Conservation (phyloP, 1,140 invertebrate species). For the Acromyrmex heyeri region DNA sequence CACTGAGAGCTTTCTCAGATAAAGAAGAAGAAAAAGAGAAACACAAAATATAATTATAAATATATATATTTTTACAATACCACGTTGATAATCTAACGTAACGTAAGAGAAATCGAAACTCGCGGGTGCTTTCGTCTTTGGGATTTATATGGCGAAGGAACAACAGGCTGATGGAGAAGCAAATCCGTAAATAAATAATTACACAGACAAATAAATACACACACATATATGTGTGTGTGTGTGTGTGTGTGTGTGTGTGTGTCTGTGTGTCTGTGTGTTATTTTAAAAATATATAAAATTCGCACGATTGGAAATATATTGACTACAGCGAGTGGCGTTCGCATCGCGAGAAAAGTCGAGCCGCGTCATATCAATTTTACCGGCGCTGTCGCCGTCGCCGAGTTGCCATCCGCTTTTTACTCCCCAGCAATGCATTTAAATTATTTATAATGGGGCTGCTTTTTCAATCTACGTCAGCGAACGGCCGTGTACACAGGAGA, state of each 20-base stretch:
- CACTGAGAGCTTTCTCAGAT: too few relatives aligned
- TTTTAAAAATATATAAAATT: slow-evolving; percentile 48
- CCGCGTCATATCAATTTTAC: slow-evolving; percentile 60
- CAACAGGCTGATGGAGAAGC: neutral
- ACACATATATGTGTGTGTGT: too few relatives aligned
- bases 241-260: too few relatives aligned
- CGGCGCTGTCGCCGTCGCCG: slow-evolving; percentile 28
- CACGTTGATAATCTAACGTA: slow-evolving; percentile 9
- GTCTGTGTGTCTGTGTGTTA: too few relatives aligned
- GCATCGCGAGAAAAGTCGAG: slow-evolving; percentile 21
- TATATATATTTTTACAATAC: neutral
- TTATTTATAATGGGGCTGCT: slow-evolving; percentile 80
- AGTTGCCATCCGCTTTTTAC: slow-evolving; percentile 57
- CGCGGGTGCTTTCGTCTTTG: neutral
- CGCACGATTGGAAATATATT: neutral
- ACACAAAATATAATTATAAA: neutral
- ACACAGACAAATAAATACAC: neutral
- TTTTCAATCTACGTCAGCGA: slow-evolving; percentile 78
- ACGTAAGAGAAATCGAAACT: slow-evolving; percentile 17
- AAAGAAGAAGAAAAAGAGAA: neutral
- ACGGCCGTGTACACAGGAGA: slow-evolving; percentile 17
- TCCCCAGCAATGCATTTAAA: slow-evolving; percentile 80
- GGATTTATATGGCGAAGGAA: slow-evolving; percentile 15
- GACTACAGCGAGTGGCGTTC: neutral
- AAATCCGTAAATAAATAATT: slow-evolving; percentile 28